These are phyloP conservation scores for Bombus breviceps DNA, from an alignment of 1,140 invertebrate species.

Conservation along the genomic window DNA sequence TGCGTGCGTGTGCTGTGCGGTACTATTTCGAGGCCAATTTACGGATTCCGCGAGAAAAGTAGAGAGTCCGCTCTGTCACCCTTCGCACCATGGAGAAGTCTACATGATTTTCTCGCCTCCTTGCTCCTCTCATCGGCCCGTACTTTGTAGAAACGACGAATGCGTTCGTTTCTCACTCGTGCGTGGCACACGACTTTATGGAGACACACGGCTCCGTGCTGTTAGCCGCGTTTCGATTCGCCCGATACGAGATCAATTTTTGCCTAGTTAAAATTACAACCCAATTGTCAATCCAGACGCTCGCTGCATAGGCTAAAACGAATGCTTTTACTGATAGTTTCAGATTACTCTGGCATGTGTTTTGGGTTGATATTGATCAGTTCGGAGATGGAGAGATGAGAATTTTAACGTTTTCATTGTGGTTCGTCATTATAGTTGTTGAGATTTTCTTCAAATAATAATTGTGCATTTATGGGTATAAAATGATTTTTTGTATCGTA, in stretches of 20 bases:
- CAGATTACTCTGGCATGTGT: not conserved
- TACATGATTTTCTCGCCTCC: not conserved
- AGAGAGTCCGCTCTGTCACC: conserved; percentile 32
- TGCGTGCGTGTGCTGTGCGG: conserved; percentile 45
- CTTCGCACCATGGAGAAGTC: conserved; percentile 12
- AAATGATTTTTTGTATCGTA: no score
- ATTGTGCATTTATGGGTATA: not conserved
- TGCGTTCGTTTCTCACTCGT: conserved; percentile 33
- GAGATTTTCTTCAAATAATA: not conserved
- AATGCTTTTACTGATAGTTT: not conserved
- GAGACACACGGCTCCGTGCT: conserved; percentile 65
- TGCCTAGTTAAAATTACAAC: conserved; percentile 19
- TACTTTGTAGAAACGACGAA: conserved; percentile 18
- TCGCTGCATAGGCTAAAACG: not conserved
- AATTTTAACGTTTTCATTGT: not conserved
- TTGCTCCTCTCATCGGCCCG: conserved; percentile 11
- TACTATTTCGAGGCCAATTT: conserved; percentile 76
- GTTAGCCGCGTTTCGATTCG: conserved; percentile 43
- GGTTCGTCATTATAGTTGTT: not conserved
- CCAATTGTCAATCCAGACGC: not conserved
- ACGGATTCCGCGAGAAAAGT: conserved; percentile 68
- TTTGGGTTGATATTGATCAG: not conserved
- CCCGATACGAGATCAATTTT: not conserved
- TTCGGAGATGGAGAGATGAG: not conserved
- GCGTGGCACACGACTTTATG: conserved; percentile 66